phyloP scores from a whole-genome alignment of 2,797 vertebrate genomes.

The Poeciliopsis presidionis region DNA sequence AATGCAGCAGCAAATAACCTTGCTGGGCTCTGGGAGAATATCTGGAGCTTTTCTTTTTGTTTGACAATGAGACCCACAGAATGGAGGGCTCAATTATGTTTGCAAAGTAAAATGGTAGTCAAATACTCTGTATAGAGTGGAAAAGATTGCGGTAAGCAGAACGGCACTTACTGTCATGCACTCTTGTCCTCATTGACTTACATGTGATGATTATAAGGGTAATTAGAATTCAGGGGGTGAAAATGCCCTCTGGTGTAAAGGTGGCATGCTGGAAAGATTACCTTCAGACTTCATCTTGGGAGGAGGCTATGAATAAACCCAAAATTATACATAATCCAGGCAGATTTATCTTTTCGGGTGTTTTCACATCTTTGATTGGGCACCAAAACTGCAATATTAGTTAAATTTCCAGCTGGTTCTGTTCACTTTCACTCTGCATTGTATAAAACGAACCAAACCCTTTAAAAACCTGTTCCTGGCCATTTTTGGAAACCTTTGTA shows the following conservation, averaged over 20 bases:
- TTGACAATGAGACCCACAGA: slow-evolving; percentile 33
- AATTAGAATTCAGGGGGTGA: neutral
- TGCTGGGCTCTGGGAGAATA: slow-evolving; percentile 13
- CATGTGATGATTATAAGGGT: no score
- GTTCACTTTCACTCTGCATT: no score
- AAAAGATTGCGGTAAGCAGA: neutral
- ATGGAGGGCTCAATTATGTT: slow-evolving; percentile 27
- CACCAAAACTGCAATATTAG: no score
- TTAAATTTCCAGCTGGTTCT: no score
- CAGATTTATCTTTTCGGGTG: neutral
- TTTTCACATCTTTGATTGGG: no score
- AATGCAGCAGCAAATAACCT: slow-evolving; percentile 22
- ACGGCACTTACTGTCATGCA: no score
- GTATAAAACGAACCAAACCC: no score
- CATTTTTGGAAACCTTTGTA: no score
- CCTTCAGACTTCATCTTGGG: neutral
- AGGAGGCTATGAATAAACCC: neutral
- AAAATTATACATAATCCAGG: neutral
- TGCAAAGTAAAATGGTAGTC: slow-evolving; percentile 39
- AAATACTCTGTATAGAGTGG: neutral
- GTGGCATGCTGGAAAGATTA: neutral
- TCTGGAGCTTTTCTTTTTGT: slow-evolving; percentile 66
- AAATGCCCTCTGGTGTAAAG: neutral
- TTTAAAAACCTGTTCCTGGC: no score
- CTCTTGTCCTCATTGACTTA: no score